Evolutionary conservation across 2,888 invertebrate genomes (phyloP).

Genomic region (Coelinius sp.): DNA sequence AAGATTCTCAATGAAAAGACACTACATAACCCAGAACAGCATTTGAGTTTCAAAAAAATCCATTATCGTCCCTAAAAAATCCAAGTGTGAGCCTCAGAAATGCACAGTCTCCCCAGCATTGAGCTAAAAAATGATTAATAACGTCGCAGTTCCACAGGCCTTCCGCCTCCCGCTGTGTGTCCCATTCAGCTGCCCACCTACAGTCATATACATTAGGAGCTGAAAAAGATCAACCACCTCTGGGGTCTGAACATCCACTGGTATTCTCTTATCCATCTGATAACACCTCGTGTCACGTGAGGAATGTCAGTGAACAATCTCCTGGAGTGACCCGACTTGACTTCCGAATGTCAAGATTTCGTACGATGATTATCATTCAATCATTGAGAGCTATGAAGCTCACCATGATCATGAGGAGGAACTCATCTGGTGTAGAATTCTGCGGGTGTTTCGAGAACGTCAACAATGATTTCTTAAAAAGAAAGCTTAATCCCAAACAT

Average conservation of each 20-base stretch:
- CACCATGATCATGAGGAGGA: too few relatives aligned
- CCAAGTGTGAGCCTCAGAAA: not conserved
- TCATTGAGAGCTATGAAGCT: not conserved
- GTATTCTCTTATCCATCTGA: not conserved
- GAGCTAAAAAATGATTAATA: conserved; percentile 3
- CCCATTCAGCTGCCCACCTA: conserved; percentile 1
- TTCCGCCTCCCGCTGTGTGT: not conserved
- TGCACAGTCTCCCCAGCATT: not conserved
- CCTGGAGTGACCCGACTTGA: not conserved
- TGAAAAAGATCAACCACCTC: not conserved
- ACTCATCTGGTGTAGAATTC: too few relatives aligned
- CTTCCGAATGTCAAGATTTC: conserved; percentile 6
- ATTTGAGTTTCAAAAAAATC: too few relatives aligned
- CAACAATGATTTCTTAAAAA: too few relatives aligned
- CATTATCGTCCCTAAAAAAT: too few relatives aligned
- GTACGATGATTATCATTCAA: not conserved
- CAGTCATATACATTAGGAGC: not conserved
- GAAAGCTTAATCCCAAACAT: not conserved
- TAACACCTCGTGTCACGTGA: not conserved
- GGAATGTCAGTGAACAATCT: not conserved
- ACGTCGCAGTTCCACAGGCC: not conserved
- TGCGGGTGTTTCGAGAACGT: too few relatives aligned
- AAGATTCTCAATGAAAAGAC: too few relatives aligned
- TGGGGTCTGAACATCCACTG: not conserved
- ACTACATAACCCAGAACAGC: too few relatives aligned